Conservation (phyloP, 2,888 invertebrate genomes). For the Alloplasta piceator region DNA sequence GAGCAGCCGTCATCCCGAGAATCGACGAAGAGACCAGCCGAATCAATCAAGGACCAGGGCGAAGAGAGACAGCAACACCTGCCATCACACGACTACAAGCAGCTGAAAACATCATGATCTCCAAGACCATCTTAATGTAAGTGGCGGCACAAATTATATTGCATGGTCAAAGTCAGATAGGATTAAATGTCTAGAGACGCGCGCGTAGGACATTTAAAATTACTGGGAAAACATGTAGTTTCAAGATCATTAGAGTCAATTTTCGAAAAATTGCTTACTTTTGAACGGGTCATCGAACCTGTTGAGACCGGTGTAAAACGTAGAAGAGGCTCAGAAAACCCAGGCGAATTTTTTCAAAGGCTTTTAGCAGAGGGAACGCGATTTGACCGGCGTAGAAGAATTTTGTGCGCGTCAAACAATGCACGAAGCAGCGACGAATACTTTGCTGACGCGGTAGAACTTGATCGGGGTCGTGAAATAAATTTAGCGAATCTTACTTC, state of each 20-base stretch:
- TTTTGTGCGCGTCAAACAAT: too few relatives aligned
- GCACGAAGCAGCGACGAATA: neutral
- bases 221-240: neutral
- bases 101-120: too few relatives aligned
- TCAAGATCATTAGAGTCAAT: neutral
- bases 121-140: too few relatives aligned
- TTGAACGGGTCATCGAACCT: neutral
- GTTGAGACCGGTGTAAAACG: neutral
- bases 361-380: neutral
- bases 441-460: neutral
- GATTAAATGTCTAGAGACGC: slow-evolving; percentile 6
- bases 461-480: neutral
- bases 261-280: neutral
- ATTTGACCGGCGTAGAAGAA: too few relatives aligned
- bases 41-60: too few relatives aligned
- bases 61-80: too few relatives aligned
- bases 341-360: neutral
- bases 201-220: neutral
- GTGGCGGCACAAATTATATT: too few relatives aligned
- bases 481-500: slow-evolving; percentile 11
- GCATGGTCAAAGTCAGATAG: slow-evolving; percentile 9
- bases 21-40: too few relatives aligned
- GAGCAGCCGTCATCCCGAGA: too few relatives aligned
- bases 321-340: neutral
- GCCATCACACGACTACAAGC: neutral